Percentiles rank a stretch among this genome's conserved stretches.
phyloP scores from a whole-genome alignment of 2,888 invertebrate genomes.

The Abscondita cerata region DNA sequence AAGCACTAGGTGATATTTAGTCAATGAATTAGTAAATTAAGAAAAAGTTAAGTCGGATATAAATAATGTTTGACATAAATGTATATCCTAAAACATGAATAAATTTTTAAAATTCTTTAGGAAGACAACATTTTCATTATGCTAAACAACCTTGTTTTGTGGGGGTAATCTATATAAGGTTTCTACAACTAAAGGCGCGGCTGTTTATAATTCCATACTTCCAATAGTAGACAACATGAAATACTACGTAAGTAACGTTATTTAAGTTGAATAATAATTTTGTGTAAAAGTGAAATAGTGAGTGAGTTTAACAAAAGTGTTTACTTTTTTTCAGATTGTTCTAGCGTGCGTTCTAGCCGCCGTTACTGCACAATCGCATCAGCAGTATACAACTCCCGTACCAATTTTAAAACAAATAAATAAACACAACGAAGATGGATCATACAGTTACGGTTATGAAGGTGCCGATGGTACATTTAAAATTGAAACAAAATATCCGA shows the following conservation, averaged over 20 bases:
- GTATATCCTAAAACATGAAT: too few species aligned
- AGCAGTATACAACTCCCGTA: slow-evolving; percentile 73
- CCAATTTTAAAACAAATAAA: slow-evolving; percentile 85
- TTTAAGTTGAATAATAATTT: background rate
- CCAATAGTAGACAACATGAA: slow-evolving; percentile 36
- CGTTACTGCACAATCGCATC: slow-evolving; percentile 42
- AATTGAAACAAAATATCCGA: slow-evolving; percentile 85
- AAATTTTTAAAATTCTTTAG: too few species aligned
- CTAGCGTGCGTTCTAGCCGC: slow-evolving; percentile 46
- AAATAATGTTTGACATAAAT: too few species aligned
- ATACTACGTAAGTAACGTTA: slow-evolving; percentile 36
- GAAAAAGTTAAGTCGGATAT: too few species aligned
- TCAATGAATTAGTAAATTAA: too few species aligned
- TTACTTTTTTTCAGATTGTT: slow-evolving; percentile 48
- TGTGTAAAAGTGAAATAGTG: slow-evolving; percentile 7
- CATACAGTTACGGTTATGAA: slow-evolving; percentile 89
- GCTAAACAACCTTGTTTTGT: slow-evolving; percentile 43
- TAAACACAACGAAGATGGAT: slow-evolving; percentile 85
- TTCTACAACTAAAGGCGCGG: slow-evolving; percentile 38
- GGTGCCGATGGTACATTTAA: slow-evolving; percentile 87
- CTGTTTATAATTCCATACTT: slow-evolving; percentile 41
- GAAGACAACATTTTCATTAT: too few species aligned
- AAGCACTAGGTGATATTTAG: too few species aligned
- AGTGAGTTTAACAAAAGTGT: background rate
- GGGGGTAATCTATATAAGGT: slow-evolving; percentile 49